These are phyloP conservation scores for Aricia agestis DNA, from an alignment of 1,140 invertebrate species.

Conservation along the genomic window DNA sequence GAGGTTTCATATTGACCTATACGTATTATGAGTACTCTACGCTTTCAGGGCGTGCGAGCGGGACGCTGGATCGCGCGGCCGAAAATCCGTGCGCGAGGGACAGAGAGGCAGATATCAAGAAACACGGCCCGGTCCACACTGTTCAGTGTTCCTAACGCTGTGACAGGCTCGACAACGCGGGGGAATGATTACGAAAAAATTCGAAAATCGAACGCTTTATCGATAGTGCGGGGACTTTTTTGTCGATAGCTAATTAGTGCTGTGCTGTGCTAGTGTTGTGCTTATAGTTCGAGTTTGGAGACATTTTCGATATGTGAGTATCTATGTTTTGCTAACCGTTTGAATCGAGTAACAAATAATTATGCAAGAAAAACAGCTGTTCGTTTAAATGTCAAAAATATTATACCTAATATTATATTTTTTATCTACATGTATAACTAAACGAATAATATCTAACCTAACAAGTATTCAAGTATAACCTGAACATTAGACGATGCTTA, in stretches of 20 bases:
- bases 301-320: conserved; percentile 40
- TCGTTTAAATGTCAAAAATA: no score
- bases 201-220: conserved; percentile 16
- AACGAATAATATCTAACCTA: no score
- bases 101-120: conserved; percentile 41
- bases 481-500: neutral
- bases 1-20: conserved; percentile 74
- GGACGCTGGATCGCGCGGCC: conserved; percentile 33
- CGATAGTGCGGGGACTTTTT: conserved; percentile 24
- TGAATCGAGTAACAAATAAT: neutral
- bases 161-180: conserved; percentile 39
- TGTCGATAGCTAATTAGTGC: conserved; percentile 27
- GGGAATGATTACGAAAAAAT: conserved; percentile 19
- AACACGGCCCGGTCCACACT: conserved; percentile 53
- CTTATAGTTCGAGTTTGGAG: conserved; percentile 25
- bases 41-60: conserved; percentile 61
- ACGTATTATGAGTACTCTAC: conserved; percentile 69
- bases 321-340: neutral
- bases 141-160: conserved; percentile 57
- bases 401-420: no score
- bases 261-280: conserved; percentile 28
- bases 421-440: no score
- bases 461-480: neutral
- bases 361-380: neutral
- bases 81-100: conserved; percentile 32